These are phyloP conservation scores for Chromoteleia sp. DNA, from an alignment of 2,888 invertebrate species.

Conservation along the genomic window DNA sequence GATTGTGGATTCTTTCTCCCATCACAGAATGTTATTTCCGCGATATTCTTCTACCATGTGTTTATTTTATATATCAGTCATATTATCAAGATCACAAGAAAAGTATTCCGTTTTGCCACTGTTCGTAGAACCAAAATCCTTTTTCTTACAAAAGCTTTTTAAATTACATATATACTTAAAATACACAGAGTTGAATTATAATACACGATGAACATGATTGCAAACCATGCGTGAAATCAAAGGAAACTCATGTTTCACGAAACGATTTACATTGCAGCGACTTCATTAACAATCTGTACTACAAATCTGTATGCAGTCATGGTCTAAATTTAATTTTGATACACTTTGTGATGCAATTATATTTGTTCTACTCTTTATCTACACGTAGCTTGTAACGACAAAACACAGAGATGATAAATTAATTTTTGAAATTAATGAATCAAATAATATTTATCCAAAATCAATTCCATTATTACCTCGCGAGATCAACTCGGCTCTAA, in stretches of 20 bases:
- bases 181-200: conserved; percentile 53
- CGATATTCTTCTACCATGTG: too few species aligned
- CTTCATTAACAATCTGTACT: conserved; percentile 35
- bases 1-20: too few species aligned
- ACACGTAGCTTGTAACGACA: conserved; percentile 36
- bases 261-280: conserved; percentile 17
- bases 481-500: conserved; percentile 4
- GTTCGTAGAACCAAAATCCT: conserved; percentile 40
- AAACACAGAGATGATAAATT: conserved; percentile 40
- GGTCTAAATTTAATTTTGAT: conserved; percentile 39
- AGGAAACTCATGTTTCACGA: background rate
- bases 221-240: conserved; percentile 27
- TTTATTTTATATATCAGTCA: too few species aligned
- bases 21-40: too few species aligned
- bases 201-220: conserved; percentile 47
- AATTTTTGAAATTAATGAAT: background rate
- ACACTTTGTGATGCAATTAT: conserved; percentile 34
- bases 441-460: background rate
- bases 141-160: conserved; percentile 63
- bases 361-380: conserved; percentile 35
- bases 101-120: too few species aligned
- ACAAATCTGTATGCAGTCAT: conserved; percentile 32
- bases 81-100: too few species aligned
- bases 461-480: conserved; percentile 12
- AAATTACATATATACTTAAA: conserved; percentile 55